Percentiles rank a stretch among this genome's conserved stretches.
phyloP scores from a whole-genome alignment of 2,113 vertebrate species.

The Urocolius indicus region DNA sequence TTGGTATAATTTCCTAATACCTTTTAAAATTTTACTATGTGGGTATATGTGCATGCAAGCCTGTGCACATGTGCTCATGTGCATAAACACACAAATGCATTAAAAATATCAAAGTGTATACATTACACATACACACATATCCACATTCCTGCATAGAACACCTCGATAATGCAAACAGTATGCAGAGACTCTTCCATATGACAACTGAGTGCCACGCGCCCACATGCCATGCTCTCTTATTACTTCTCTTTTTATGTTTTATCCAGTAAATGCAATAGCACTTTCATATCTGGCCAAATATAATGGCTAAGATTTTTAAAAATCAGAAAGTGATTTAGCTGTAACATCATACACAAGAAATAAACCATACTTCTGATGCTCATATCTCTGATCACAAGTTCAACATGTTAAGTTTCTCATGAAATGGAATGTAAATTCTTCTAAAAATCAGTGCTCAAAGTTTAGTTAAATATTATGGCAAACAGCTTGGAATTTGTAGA shows the following conservation, averaged over 20 bases:
- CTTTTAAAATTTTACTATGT: constrained; percentile 9
- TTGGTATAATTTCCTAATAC: constrained; percentile 8
- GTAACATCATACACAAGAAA: constrained; percentile 29
- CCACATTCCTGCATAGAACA: background rate
- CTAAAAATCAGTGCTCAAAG: constrained; percentile 55
- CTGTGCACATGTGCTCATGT: background rate
- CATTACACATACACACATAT: background rate
- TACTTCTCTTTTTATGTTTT: background rate
- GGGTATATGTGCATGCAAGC: constrained; percentile 5
- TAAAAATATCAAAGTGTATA: background rate
- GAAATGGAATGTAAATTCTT: constrained; percentile 64
- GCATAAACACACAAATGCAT: background rate
- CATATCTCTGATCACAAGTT: constrained; percentile 17
- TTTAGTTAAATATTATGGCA: constrained; percentile 56
- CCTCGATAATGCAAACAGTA: background rate
- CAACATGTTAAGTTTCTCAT: constrained; percentile 13
- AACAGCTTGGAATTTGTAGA: constrained; percentile 46
- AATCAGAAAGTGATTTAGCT: constrained; percentile 13
- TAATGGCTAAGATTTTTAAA: constrained; percentile 25
- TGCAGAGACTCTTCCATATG: background rate
- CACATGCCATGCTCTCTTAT: background rate
- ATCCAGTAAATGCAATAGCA: constrained; percentile 42
- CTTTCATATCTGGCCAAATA: constrained; percentile 42
- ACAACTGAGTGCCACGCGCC: background rate
- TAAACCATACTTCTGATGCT: constrained; percentile 4